Evolutionary conservation across 2,113 vertebrate genomes (phyloP).

Genomic region (Amia ocellicauda): DNA sequence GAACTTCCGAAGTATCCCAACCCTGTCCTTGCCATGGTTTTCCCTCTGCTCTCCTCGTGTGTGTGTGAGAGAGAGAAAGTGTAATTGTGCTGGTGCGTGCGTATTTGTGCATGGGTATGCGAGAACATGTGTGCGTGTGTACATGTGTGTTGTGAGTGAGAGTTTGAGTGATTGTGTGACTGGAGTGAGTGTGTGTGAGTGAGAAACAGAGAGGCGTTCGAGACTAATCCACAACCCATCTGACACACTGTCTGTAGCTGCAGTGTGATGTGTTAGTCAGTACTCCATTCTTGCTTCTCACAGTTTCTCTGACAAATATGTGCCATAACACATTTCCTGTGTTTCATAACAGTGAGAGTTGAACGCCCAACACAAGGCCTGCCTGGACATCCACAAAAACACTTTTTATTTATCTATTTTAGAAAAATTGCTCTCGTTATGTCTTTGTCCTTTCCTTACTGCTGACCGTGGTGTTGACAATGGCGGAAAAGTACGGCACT

Average conservation of each 20-base stretch:
- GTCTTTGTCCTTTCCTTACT: too few relatives aligned
- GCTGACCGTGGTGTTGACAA: constrained; percentile 41
- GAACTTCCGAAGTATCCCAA: background rate
- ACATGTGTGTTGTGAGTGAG: background rate
- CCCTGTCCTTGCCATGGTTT: too few relatives aligned
- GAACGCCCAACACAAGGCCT: constrained; percentile 32
- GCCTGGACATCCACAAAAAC: constrained; percentile 49
- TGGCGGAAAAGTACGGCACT: constrained; percentile 46
- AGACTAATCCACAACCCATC: too few relatives aligned
- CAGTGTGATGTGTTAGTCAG: background rate
- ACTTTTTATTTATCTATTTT: too few relatives aligned
- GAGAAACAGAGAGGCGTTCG: too few relatives aligned
- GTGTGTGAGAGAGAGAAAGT: too few relatives aligned
- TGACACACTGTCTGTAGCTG: background rate
- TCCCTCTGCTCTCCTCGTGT: too few relatives aligned
- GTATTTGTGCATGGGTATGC: background rate
- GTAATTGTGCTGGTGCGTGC: background rate
- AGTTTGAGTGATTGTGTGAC: background rate
- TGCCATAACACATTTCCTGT: constrained; percentile 38
- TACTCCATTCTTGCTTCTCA: constrained; percentile 15
- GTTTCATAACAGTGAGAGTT: constrained; percentile 35
- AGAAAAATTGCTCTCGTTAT: too few relatives aligned
- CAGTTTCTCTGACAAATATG: constrained; percentile 16
- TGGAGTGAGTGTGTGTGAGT: too few relatives aligned
- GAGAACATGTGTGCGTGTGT: background rate